Conservation (phyloP, 2,888 invertebrate genomes). For the Nomada fabriciana region DNA sequence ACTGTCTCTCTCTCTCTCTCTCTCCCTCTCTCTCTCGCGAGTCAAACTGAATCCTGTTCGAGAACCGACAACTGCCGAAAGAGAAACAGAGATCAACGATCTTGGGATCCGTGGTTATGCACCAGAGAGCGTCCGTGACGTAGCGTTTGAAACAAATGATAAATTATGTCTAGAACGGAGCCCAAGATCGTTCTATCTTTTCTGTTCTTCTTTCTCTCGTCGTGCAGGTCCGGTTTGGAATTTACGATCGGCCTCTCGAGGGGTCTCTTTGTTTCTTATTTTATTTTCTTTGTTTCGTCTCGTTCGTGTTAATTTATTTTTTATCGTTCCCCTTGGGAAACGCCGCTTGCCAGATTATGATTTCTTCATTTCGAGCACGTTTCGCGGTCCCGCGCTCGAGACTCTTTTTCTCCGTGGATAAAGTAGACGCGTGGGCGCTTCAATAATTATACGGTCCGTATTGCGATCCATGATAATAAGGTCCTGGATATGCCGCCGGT, state of each 20-base stretch:
- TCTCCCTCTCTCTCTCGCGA: slow-evolving; percentile 34
- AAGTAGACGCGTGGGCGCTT: slow-evolving; percentile 71
- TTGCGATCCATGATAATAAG: slow-evolving; percentile 95
- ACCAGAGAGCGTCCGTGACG: slow-evolving; percentile 52
- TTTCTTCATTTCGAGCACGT: slow-evolving; percentile 45
- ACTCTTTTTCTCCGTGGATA: slow-evolving; percentile 25
- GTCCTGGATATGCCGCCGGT: slow-evolving; percentile 93
- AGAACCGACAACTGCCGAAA: background rate
- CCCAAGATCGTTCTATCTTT: slow-evolving; percentile 45
- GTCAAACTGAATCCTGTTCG: slow-evolving; percentile 29
- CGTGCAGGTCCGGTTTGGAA: slow-evolving; percentile 31
- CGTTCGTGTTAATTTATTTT: slow-evolving; percentile 11
- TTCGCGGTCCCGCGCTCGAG: slow-evolving; percentile 28
- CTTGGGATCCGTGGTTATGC: slow-evolving; percentile 46
- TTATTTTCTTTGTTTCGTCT: slow-evolving; percentile 12
- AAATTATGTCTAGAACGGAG: slow-evolving; percentile 58
- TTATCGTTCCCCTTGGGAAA: slow-evolving; percentile 38
- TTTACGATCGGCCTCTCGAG: slow-evolving; percentile 36
- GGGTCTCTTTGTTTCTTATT: slow-evolving; percentile 2
- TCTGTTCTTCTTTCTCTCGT: slow-evolving; percentile 4
- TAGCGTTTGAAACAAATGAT: slow-evolving; percentile 48
- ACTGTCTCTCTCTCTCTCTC: slow-evolving; percentile 36
- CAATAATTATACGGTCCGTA: slow-evolving; percentile 97
- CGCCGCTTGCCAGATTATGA: slow-evolving; percentile 41
- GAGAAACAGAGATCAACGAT: slow-evolving; percentile 12